Evolutionary conservation across 1,140 invertebrate species (phyloP).

Genomic region (Brachionus rubens): DNA sequence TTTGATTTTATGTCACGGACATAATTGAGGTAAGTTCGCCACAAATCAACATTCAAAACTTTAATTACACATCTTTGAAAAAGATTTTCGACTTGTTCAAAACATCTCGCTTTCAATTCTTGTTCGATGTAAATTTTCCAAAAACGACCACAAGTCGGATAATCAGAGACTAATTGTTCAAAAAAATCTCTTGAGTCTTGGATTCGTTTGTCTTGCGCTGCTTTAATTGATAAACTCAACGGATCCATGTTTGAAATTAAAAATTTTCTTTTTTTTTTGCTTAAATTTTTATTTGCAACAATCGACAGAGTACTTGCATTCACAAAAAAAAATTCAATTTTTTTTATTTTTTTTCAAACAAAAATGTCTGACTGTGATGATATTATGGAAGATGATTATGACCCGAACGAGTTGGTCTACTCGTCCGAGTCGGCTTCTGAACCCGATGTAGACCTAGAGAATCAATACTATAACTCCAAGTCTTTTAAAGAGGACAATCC

Average conservation of each 20-base stretch:
- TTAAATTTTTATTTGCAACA: conserved; percentile 23
- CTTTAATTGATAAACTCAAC: conserved; percentile 37
- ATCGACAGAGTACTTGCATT: too few species aligned
- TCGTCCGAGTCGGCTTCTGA: conserved; percentile 43
- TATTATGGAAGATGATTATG: conserved; percentile 47
- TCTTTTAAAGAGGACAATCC: conserved; percentile 96
- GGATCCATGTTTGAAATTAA: conserved; percentile 10
- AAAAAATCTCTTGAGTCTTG: conserved; percentile 85
- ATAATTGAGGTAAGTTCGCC: conserved; percentile 95
- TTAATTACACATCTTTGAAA: conserved; percentile 97
- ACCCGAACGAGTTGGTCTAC: conserved; percentile 40
- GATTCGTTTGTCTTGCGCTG: conserved; percentile 68
- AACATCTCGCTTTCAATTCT: conserved; percentile 65
- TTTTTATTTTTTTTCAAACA: background rate
- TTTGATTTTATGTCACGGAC: conserved; percentile 94
- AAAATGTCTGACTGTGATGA: conserved; percentile 45
- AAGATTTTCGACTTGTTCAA: conserved; percentile 60
- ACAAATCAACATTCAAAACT: conserved; percentile 95
- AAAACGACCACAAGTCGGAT: conserved; percentile 90
- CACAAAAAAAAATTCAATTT: background rate
- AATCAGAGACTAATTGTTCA: conserved; percentile 85
- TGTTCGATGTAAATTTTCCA: conserved; percentile 99
- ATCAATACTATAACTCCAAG: conserved; percentile 99
- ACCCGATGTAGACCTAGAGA: conserved; percentile 71
- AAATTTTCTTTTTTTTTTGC: background rate